Percentiles rank a stretch among this genome's conserved stretches.
Conservation (phyloP, 2,797 vertebrate genomes). For the Taeniopygia guttata region DNA sequence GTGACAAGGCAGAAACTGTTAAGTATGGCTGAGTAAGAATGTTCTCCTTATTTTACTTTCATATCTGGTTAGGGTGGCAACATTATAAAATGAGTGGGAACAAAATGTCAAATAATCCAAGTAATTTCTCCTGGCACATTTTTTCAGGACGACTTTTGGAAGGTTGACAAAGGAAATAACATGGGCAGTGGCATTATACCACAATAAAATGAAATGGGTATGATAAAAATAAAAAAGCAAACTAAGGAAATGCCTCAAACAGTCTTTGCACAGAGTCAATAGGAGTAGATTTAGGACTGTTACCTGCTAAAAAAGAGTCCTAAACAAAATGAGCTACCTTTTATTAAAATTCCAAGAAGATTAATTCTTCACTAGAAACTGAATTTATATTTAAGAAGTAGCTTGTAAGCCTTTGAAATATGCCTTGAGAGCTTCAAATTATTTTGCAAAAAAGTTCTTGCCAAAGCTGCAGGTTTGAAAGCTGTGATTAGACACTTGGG, state of each 20-base stretch:
- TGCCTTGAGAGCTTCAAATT: background rate
- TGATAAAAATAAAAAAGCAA: background rate
- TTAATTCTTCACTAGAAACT: background rate
- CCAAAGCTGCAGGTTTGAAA: background rate
- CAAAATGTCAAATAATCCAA: constrained; percentile 10
- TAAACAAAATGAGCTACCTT: background rate
- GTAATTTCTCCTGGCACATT: background rate
- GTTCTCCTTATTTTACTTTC: background rate
- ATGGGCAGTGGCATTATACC: background rate
- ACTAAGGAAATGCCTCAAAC: constrained; percentile 10
- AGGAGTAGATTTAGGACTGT: background rate
- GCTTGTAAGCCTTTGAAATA: background rate
- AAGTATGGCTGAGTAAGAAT: background rate
- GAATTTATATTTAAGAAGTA: background rate
- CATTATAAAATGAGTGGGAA: background rate
- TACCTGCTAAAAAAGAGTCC: background rate
- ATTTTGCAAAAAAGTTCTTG: background rate
- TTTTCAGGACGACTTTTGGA: background rate
- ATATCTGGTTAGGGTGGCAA: constrained; percentile 19
- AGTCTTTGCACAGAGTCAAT: background rate
- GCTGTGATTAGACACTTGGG: background rate
- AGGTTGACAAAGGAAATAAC: constrained; percentile 30
- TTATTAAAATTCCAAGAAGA: background rate
- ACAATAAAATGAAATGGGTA: background rate
- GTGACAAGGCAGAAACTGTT: constrained; percentile 29